Evolutionary conservation across 1,140 invertebrate genomes (phyloP).

Genomic region (Agrilus planipennis): DNA sequence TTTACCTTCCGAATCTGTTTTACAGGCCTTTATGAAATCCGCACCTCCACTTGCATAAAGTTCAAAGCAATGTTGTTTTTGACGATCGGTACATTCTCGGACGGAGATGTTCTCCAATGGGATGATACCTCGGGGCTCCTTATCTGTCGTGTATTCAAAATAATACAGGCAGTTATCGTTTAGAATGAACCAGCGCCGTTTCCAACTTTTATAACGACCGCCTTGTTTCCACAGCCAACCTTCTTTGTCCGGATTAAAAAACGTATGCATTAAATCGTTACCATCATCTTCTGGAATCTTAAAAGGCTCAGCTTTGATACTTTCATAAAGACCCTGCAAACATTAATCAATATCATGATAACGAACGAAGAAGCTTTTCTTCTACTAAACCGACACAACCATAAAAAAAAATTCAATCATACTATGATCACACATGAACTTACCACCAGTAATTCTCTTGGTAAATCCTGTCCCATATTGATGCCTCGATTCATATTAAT

Average conservation of each 20-base stretch:
- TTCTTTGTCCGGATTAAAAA: constrained; percentile 99
- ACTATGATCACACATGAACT: constrained; percentile 26
- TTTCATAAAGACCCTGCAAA: constrained; percentile 86
- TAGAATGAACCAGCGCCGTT: constrained; percentile 96
- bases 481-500: constrained; percentile 96
- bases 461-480: constrained; percentile 93
- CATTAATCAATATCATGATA: background rate
- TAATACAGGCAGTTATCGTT: constrained; percentile 99
- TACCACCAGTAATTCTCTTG: constrained; percentile 74
- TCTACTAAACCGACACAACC: background rate
- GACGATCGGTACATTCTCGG: constrained; percentile 75
- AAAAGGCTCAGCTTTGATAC: constrained; percentile 97
- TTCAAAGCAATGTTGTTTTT: constrained; percentile 93
- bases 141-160: constrained; percentile 98
- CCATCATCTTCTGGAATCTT: constrained; percentile 99
- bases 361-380: background rate
- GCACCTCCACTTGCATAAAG: constrained; percentile 80
- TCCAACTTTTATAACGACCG: constrained; percentile 92
- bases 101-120: constrained; percentile 69
- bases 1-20: constrained; percentile 96
- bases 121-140: constrained; percentile 80
- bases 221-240: constrained; percentile 99
- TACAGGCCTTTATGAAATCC: constrained; percentile 93
- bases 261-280: constrained; percentile 98
- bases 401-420: background rate